These are phyloP conservation scores for Archegozetes longisetosus DNA, from an alignment of 1,140 invertebrate genomes.

Conservation along the genomic window DNA sequence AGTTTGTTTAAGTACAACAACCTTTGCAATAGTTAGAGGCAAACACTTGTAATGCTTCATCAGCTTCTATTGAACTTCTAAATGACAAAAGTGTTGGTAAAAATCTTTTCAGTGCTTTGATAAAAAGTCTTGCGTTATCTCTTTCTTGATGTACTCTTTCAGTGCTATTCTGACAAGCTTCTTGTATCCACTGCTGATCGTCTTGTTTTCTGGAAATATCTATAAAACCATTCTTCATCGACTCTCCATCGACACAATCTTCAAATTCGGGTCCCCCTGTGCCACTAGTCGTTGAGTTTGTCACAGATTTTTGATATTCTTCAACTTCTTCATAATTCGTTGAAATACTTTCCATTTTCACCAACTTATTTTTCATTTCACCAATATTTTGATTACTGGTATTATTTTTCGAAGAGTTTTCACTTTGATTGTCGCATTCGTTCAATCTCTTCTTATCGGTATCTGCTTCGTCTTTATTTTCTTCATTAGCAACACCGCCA, in stretches of 20 bases:
- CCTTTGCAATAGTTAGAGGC: constrained; percentile 79
- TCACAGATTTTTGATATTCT: neutral
- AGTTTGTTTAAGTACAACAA: constrained; percentile 23
- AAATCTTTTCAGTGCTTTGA: constrained; percentile 41
- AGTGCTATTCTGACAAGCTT: constrained; percentile 48
- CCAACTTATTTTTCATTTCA: neutral
- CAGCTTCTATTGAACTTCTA: constrained; percentile 60
- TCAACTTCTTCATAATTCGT: neutral
- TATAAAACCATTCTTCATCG: neutral
- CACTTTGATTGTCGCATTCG: too few relatives aligned
- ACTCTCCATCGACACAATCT: constrained; percentile 7
- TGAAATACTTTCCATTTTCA: neutral
- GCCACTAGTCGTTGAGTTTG: neutral
- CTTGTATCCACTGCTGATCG: too few relatives aligned
- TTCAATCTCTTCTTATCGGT: too few relatives aligned
- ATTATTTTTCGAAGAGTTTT: neutral
- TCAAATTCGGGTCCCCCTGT: neutral
- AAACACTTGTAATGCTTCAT: constrained; percentile 75
- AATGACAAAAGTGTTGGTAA: constrained; percentile 52
- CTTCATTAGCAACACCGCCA: neutral
- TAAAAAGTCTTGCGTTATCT: neutral
- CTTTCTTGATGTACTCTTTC: constrained; percentile 44
- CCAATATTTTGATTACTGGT: neutral
- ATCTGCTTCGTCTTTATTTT: neutral
- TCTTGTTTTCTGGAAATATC: neutral